A percentile compares a stretch with the other conserved stretches of the same genome.
phyloP scores from a whole-genome alignment of 2,888 invertebrate genomes.

The Seira sanloemensis region DNA sequence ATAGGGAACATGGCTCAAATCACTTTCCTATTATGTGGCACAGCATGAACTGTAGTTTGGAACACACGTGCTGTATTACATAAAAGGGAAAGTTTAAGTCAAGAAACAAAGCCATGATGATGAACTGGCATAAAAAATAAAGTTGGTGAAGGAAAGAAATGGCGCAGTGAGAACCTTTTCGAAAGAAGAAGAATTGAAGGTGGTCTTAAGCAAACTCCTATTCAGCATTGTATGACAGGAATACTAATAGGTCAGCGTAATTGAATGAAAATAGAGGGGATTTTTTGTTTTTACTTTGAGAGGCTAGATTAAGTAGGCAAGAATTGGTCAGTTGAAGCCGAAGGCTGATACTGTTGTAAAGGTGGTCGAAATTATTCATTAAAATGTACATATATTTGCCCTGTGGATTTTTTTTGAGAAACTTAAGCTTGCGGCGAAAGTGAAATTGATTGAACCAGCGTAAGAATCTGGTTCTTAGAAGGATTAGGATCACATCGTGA shows the following conservation, averaged over 20 bases:
- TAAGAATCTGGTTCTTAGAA: too few species aligned
- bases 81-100: not conserved
- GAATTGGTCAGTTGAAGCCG: not conserved
- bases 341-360: not conserved
- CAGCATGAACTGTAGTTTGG: not conserved
- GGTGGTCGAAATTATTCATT: not conserved
- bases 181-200: not conserved
- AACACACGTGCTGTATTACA: not conserved
- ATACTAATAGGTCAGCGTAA: not conserved
- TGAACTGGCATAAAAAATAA: too few species aligned
- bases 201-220: not conserved
- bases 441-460: not conserved
- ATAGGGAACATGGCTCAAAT: conserved; percentile 19
- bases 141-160: not conserved
- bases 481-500: too few species aligned
- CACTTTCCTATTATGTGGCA: not conserved
- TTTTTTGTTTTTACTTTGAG: not conserved
- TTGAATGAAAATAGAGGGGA: not conserved
- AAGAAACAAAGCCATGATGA: not conserved
- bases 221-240: not conserved
- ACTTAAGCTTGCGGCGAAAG: conserved; percentile 5
- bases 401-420: conserved; percentile 19
- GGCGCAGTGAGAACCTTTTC: not conserved
- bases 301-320: not conserved
- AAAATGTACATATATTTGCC: too few species aligned